Conservation (phyloP, 2,888 invertebrate species). For the Microctonus brassicae region DNA sequence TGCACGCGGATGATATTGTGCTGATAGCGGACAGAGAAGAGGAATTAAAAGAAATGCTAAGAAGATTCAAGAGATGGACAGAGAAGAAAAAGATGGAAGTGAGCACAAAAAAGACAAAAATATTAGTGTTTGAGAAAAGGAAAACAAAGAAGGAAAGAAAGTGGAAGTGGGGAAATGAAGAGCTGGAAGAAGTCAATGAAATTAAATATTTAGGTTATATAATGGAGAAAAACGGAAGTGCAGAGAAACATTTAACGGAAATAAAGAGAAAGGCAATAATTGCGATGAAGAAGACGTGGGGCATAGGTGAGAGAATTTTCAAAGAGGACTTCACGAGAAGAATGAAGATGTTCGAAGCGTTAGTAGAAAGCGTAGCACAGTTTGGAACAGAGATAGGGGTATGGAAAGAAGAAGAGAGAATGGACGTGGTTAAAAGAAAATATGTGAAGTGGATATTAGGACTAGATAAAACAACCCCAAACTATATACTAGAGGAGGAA, state of each 20-base stretch:
- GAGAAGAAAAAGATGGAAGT: conserved; percentile 16
- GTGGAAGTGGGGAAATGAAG: background rate
- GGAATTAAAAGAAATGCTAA: conserved; percentile 21
- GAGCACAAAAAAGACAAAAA: conserved; percentile 19
- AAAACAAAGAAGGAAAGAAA: background rate
- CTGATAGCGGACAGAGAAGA: conserved; percentile 6
- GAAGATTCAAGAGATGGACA: conserved; percentile 15
- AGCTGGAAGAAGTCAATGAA: background rate
- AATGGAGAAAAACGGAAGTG: too few species aligned
- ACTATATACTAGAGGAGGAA: too few species aligned
- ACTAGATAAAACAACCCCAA: too few species aligned
- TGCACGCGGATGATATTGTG: conserved; percentile 9
- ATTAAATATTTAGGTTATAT: too few species aligned
- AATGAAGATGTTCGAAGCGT: background rate
- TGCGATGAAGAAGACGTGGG: background rate
- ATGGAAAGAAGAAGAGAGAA: too few species aligned
- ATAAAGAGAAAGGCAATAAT: background rate
- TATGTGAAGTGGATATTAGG: too few species aligned
- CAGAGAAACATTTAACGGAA: background rate
- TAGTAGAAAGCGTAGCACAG: background rate
- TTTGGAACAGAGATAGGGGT: too few species aligned
- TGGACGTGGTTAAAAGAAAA: too few species aligned
- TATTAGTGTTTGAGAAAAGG: conserved; percentile 23
- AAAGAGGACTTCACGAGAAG: background rate
- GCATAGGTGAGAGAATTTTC: background rate